Conservation (phyloP, 2,797 vertebrate genomes). For the Pogonophryne albipinna region DNA sequence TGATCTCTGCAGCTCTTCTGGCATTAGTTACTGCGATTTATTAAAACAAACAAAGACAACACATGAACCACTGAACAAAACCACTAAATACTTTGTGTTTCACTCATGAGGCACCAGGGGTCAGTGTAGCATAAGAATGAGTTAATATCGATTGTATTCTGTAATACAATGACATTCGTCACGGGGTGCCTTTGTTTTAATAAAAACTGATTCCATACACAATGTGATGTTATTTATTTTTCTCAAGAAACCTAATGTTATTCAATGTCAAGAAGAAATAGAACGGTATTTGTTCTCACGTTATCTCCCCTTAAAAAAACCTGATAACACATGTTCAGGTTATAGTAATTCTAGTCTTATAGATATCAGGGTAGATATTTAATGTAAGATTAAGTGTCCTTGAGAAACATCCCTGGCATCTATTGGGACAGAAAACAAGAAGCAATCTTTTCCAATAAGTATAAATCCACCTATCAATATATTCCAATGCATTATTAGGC, state of each 20-base stretch:
- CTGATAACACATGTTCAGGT: not conserved
- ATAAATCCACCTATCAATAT: not conserved
- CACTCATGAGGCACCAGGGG: slow-evolving; percentile 67
- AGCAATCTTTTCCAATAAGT: not conserved
- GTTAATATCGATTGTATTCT: not conserved
- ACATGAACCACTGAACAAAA: not conserved
- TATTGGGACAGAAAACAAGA: not conserved
- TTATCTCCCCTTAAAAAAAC: not conserved
- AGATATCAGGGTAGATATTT: too few relatives aligned
- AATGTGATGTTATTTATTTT: not conserved
- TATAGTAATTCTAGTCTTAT: not conserved
- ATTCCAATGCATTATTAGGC: not conserved
- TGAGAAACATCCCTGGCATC: not conserved
- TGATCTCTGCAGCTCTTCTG: not conserved
- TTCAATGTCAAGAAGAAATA: not conserved
- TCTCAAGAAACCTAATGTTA: not conserved
- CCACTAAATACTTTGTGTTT: slow-evolving; percentile 12
- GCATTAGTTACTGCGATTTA: not conserved
- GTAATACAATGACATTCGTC: not conserved
- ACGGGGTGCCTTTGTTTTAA: not conserved
- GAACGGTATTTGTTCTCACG: not conserved
- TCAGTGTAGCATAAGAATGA: slow-evolving; percentile 58
- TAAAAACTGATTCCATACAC: too few relatives aligned
- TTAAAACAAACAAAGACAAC: not conserved
- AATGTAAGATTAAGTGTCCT: not conserved